A percentile compares a stretch with the other conserved stretches of the same genome.
phyloP scores from a whole-genome alignment of 2,888 invertebrate genomes.

The Ashinkailepas kermadecensis region DNA sequence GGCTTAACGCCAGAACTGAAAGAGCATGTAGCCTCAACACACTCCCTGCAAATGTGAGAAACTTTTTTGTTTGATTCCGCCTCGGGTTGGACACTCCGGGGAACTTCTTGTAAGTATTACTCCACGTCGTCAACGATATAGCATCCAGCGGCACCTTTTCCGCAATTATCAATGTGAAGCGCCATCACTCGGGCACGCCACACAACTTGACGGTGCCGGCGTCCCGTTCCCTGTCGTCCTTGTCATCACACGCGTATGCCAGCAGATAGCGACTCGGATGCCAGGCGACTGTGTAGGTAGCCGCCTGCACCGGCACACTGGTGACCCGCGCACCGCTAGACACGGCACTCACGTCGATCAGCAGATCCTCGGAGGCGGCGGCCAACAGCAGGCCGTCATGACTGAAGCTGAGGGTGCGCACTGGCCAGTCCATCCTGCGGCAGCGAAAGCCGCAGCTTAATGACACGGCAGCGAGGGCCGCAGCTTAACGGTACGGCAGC shows the following conservation, averaged over 20 bases:
- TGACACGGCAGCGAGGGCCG: neutral
- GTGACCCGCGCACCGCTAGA: constrained; percentile 67
- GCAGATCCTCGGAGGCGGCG: constrained; percentile 91
- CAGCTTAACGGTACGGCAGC: constrained; percentile 27
- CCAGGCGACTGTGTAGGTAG: constrained; percentile 96
- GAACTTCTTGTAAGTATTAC: no score
- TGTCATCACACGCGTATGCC: constrained; percentile 96
- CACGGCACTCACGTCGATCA: constrained; percentile 91
- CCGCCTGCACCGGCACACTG: constrained; percentile 81
- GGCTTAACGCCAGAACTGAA: no score
- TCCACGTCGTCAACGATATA: no score
- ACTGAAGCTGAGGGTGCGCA: constrained; percentile 90
- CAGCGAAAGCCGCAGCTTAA: no score
- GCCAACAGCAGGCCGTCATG: constrained; percentile 89
- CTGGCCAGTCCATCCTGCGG: constrained; percentile 88
- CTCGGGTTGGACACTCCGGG: no score
- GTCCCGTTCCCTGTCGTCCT: constrained; percentile 75
- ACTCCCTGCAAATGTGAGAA: no score
- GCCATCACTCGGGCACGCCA: constrained; percentile 57
- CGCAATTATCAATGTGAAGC: no score
- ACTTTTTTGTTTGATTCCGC: no score
- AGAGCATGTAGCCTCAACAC: no score
- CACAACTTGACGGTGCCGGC: constrained; percentile 88
- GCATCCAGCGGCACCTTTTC: no score
- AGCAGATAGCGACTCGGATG: constrained; percentile 58